Evolutionary conservation across 2,888 invertebrate species (phyloP), one percentile per base, ranked within the genome.

Genomic region (Drosophila aldrichi): DNA sequence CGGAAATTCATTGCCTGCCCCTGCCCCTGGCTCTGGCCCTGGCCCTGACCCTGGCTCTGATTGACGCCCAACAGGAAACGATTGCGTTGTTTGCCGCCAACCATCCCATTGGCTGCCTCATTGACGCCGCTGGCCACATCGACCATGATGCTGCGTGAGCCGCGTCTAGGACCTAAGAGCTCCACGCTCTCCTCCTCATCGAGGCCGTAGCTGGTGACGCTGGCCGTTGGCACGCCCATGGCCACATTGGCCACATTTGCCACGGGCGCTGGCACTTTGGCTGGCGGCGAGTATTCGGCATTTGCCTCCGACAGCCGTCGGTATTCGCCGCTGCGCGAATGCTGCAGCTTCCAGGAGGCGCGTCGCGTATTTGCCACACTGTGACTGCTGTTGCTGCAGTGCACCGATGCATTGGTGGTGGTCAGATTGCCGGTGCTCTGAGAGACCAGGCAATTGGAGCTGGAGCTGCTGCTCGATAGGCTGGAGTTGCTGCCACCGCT

Each of bases 1-100:
- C 96, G 94, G 89, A 95, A 95, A 70, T 94, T 94, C 48, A 86
- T 91, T 7, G 80, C 68, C 29, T 87, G 80, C 10, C 59, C 75
- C 29, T 70, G 71, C 16, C 48, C 29, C 57, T 68, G 72, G 40
- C 16, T 41, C 48, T 84, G 81, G 25, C 18, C 3, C 40, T 29
- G 54, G 9, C 52, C 48, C 5, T 20, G 41, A 10, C 56, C 8
- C 22, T 34, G 54, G 4, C 41, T 48, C 18, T 34, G 48, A 54
- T 46, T 75, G 7, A 87, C 87, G 14, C 84, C 84, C 46, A 87
- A 41, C 51, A 82, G 57, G 14, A 82, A 61, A 22, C 88, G 84
- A 49, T 55, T 68, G 40, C 75, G 73, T 40, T 65, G 73, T 52
- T 77, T 71, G 44, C 41, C 38, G 36, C n/a, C 40, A 25, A 36